Evolutionary conservation across 2,797 vertebrate genomes (phyloP).

Genomic region (Synanceia verrucosa): DNA sequence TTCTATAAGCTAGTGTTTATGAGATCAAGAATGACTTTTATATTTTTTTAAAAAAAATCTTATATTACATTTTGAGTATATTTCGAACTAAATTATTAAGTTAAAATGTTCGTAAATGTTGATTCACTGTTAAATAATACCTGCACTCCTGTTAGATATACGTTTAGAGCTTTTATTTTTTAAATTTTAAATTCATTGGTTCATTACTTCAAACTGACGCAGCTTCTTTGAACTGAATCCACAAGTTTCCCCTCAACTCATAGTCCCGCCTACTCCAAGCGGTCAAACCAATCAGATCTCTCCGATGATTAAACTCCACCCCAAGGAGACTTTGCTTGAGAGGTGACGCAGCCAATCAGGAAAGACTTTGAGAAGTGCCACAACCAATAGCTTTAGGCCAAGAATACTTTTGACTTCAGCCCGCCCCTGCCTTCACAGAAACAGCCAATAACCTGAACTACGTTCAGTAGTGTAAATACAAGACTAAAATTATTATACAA

Average conservation of each 20-base stretch:
- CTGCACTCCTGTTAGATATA: not conserved
- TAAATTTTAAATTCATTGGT: not conserved
- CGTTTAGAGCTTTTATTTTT: not conserved
- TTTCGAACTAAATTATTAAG: no score
- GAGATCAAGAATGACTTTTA: no score
- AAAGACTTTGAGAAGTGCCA: not conserved
- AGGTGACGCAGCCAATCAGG: constrained; percentile 47
- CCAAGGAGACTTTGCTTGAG: constrained; percentile 24
- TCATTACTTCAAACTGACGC: accelerated
- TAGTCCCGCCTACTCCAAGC: constrained; percentile 28
- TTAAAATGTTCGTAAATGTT: no score
- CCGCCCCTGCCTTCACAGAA: constrained; percentile 1
- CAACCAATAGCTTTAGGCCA: constrained; percentile 75
- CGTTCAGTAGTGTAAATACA: accelerated
- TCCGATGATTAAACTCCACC: constrained; percentile 12
- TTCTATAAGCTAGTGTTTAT: no score
- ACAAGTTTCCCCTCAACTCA: constrained; percentile 21
- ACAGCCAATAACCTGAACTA: constrained; percentile 30
- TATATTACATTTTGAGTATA: no score
- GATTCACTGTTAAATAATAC: no score
- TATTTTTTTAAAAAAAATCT: no score
- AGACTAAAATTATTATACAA: not conserved
- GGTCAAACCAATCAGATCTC: constrained; percentile 45
- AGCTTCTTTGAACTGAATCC: not conserved
- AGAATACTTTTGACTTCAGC: constrained; percentile 64